Evolutionary conservation across 2,888 invertebrate genomes (phyloP).

Genomic region (Lapara coniferarum): DNA sequence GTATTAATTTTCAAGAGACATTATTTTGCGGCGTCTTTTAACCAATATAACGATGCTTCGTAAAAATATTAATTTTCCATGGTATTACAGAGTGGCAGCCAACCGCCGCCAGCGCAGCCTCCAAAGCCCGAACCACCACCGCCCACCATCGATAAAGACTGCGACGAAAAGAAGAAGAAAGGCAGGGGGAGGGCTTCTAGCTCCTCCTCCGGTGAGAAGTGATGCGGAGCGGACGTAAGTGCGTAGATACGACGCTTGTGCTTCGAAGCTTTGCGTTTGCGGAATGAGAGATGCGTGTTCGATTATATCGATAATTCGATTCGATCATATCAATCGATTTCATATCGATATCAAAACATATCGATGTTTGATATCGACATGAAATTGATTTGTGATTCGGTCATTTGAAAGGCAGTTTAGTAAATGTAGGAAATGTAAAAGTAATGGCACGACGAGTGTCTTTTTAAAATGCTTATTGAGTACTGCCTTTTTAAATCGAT

Average conservation of each 20-base stretch:
- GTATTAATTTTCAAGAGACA: too few relatives aligned
- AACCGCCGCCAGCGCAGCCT: conserved; percentile 47
- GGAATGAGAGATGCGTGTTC: conserved; percentile 6
- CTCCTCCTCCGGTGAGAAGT: conserved; percentile 77
- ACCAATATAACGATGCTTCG: neutral
- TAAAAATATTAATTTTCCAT: neutral
- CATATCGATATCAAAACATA: too few relatives aligned
- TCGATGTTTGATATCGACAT: neutral
- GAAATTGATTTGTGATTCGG: neutral
- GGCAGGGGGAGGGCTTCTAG: conserved; percentile 73
- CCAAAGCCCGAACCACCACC: conserved; percentile 49
- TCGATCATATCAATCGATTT: too few relatives aligned
- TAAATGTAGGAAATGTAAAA: neutral
- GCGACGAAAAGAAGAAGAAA: conserved; percentile 69
- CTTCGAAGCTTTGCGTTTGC: conserved; percentile 27
- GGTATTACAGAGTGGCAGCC: conserved; percentile 53
- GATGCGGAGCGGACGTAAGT: conserved; percentile 34
- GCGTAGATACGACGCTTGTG: conserved; percentile 8
- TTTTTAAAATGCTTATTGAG: neutral
- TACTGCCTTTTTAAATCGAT: neutral
- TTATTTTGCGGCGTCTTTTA: neutral
- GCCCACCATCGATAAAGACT: conserved; percentile 50
- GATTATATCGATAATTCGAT: too few relatives aligned
- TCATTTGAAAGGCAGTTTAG: neutral
- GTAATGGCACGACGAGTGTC: neutral